A percentile compares a stretch with the other conserved stretches of the same genome.
phyloP scores from a whole-genome alignment of 2,113 vertebrate species.

The Azemiops feae region DNA sequence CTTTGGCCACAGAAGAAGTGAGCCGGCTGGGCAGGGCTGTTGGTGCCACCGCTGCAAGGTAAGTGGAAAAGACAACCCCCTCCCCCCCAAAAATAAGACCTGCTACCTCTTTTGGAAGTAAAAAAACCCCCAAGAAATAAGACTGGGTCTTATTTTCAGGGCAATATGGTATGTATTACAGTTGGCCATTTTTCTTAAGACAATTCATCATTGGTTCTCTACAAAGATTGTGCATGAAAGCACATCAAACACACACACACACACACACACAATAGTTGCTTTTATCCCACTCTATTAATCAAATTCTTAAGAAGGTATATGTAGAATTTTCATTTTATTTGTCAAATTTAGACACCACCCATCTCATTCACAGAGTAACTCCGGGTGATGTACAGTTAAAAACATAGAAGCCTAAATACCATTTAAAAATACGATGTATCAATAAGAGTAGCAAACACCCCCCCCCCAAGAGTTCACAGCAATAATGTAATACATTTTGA shows the following conservation, averaged over 20 bases:
- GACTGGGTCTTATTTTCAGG: too few relatives aligned
- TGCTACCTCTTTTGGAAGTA: too few relatives aligned
- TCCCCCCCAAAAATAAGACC: too few relatives aligned
- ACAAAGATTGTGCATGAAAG: neutral
- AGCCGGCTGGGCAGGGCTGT: too few relatives aligned
- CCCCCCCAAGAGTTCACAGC: neutral
- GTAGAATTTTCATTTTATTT: neutral
- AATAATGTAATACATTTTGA: neutral
- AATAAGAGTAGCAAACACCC: neutral
- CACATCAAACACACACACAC: neutral
- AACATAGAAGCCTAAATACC: neutral
- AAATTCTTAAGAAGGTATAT: neutral
- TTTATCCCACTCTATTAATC: neutral
- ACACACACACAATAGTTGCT: neutral
- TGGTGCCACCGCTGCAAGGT: too few relatives aligned
- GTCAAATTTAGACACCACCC: neutral
- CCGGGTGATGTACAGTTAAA: neutral
- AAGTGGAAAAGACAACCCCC: too few relatives aligned
- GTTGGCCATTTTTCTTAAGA: neutral
- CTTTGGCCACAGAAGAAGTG: too few relatives aligned
- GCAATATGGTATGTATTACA: too few relatives aligned
- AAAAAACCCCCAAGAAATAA: too few relatives aligned
- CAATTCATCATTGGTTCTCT: neutral
- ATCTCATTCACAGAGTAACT: neutral
- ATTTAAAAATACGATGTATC: neutral